Evolutionary conservation across 2,113 vertebrate genomes (phyloP).

Genomic region (Hiodon tergisus): DNA sequence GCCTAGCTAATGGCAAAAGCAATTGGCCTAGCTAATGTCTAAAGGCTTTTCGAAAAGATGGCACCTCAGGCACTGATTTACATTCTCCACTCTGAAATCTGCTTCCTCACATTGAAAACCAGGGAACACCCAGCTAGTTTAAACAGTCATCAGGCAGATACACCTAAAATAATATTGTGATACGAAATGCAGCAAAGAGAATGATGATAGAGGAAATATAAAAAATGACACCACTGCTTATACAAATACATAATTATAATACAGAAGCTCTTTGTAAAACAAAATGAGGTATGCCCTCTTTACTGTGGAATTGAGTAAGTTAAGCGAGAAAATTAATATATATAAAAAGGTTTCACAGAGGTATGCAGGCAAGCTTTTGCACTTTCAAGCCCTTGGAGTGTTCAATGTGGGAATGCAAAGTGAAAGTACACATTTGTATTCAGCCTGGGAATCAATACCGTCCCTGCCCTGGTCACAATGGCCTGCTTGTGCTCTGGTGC

Average conservation of each 20-base stretch:
- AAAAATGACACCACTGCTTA: too few species aligned
- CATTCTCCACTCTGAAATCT: constrained; percentile 30
- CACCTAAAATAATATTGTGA: too few species aligned
- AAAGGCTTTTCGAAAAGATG: constrained; percentile 30
- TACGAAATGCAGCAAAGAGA: too few species aligned
- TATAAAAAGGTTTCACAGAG: constrained; percentile 35
- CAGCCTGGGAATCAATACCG: constrained; percentile 47
- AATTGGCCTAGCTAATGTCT: neutral
- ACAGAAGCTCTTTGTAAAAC: too few species aligned
- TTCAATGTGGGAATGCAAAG: constrained; percentile 44
- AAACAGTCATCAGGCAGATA: too few species aligned
- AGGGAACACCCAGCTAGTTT: neutral
- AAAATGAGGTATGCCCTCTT: too few species aligned
- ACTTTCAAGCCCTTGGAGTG: constrained; percentile 21
- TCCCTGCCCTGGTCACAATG: constrained; percentile 38
- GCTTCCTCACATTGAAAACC: constrained; percentile 4
- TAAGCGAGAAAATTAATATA: constrained; percentile 25
- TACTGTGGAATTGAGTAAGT: too few species aligned
- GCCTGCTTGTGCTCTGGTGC: constrained; percentile 33
- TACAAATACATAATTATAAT: too few species aligned
- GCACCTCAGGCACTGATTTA: constrained; percentile 30
- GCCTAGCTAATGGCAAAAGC: too few species aligned
- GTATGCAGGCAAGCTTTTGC: constrained; percentile 32
- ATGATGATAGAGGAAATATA: too few species aligned
- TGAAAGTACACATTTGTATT: constrained; percentile 40